Percentiles rank a stretch among this genome's conserved stretches.
Evolutionary conservation across 2,888 invertebrate species (phyloP).

Genomic region (Microchrysa polita): DNA sequence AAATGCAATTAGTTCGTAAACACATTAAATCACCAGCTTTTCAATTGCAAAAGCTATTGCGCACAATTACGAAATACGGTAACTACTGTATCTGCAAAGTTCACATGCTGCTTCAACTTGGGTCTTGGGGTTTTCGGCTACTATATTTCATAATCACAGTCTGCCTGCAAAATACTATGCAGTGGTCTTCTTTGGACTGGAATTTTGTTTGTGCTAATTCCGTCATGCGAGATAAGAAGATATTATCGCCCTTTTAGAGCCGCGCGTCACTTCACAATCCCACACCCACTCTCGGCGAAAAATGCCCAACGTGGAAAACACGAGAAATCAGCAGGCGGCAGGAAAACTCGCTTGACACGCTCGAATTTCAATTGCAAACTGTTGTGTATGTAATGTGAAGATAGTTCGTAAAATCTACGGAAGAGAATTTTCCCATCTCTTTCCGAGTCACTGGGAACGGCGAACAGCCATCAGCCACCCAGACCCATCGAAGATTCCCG

Average conservation of each 20-base stretch:
- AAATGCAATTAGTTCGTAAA: neutral
- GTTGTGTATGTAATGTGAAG: constrained; percentile 19
- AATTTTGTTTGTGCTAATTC: too few relatives aligned
- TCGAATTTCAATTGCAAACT: constrained; percentile 31
- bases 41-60: neutral
- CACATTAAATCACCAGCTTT: too few relatives aligned
- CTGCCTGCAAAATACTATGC: too few relatives aligned
- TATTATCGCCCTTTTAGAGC: neutral
- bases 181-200: too few relatives aligned
- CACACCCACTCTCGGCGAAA: neutral
- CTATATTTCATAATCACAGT: too few relatives aligned
- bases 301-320: constrained; percentile 30
- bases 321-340: constrained; percentile 17
- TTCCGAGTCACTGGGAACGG: neutral
- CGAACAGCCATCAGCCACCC: neutral
- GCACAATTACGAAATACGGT: constrained; percentile 25
- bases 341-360: constrained; percentile 37
- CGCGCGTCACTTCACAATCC: neutral
- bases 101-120: neutral
- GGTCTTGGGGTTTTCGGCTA: too few relatives aligned
- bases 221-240: too few relatives aligned
- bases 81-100: constrained; percentile 19
- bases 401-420: constrained; percentile 23
- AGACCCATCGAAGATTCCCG: neutral
- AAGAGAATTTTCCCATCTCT: constrained; percentile 27